These are phyloP conservation scores for Cotesia glomerata DNA, from an alignment of 1,140 invertebrate genomes.

Conservation along the genomic window DNA sequence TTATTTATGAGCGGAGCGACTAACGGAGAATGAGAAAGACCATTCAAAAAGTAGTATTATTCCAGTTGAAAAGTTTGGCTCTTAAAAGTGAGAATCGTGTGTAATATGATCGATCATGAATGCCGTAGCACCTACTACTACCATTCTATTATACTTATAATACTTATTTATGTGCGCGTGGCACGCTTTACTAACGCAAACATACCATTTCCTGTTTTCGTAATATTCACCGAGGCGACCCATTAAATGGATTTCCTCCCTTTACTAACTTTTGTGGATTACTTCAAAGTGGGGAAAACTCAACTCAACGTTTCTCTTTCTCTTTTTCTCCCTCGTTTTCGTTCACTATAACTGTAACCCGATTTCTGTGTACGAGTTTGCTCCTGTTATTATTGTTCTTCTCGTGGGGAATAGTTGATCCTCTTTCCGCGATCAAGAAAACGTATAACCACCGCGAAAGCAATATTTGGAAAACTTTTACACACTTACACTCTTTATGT, in stretches of 20 bases:
- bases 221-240: constrained; percentile 11
- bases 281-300: constrained; percentile 1
- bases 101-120: constrained; percentile 15
- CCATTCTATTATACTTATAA: not conserved
- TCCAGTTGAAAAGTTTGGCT: constrained; percentile 8
- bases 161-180: not conserved
- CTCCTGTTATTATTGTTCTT: not conserved
- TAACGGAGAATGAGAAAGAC: not conserved
- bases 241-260: constrained; percentile 24
- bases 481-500: not conserved
- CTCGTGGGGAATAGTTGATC: constrained; percentile 10
- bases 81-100: constrained; percentile 13
- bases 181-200: constrained; percentile 18
- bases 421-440: constrained; percentile 24
- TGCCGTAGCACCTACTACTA: not conserved
- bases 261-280: constrained; percentile 12
- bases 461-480: constrained; percentile 23
- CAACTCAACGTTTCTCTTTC: not conserved
- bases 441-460: constrained; percentile 16
- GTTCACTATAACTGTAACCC: not conserved
- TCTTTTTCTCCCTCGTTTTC: not conserved
- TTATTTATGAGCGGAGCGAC: not conserved
- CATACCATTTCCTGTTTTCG: constrained; percentile 25
- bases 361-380: too few species aligned
- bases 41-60: constrained; percentile 7